Evolutionary conservation across 2,113 vertebrate genomes (phyloP).

Genomic region (Trichomycterus rosablanca): DNA sequence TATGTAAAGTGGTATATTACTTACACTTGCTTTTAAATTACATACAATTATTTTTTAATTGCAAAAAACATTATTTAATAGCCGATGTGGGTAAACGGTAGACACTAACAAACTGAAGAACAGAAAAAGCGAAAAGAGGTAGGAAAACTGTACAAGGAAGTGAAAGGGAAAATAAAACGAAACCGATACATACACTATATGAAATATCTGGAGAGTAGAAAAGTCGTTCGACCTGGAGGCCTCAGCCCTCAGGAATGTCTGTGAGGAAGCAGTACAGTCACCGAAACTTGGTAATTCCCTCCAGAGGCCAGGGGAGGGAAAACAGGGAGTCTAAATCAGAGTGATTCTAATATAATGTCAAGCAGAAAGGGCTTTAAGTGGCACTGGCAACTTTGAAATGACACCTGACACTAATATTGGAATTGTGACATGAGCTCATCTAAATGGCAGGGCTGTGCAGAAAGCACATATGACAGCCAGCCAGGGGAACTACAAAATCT

Average conservation of each 20-base stretch:
- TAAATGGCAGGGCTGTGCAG: constrained; percentile 24
- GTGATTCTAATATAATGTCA: constrained; percentile 33
- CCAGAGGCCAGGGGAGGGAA: constrained; percentile 56
- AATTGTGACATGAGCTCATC: not conserved
- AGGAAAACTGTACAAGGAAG: constrained; percentile 4
- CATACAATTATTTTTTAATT: too few relatives aligned
- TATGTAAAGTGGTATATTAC: too few relatives aligned
- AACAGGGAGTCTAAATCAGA: constrained; percentile 46
- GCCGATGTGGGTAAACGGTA: too few relatives aligned
- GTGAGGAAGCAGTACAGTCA: constrained; percentile 63
- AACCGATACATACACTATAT: constrained; percentile 10
- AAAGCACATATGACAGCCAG: constrained; percentile 50
- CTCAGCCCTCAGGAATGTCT: constrained; percentile 73
- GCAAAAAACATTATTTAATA: too few relatives aligned
- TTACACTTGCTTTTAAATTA: too few relatives aligned
- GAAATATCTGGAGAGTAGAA: constrained; percentile 34
- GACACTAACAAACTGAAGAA: constrained; percentile 6
- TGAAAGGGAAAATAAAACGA: constrained; percentile 39
- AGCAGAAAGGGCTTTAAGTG: not conserved
- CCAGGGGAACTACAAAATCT: constrained; percentile 48
- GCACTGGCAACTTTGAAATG: not conserved
- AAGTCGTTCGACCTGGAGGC: constrained; percentile 50
- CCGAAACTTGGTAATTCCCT: constrained; percentile 59
- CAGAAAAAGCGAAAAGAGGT: not conserved
- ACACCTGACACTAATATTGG: constrained; percentile 3